Evolutionary conservation across 2,113 vertebrate species (phyloP), one percentile per base, ranked within the genome.

Genomic region (Passer domesticus): DNA sequence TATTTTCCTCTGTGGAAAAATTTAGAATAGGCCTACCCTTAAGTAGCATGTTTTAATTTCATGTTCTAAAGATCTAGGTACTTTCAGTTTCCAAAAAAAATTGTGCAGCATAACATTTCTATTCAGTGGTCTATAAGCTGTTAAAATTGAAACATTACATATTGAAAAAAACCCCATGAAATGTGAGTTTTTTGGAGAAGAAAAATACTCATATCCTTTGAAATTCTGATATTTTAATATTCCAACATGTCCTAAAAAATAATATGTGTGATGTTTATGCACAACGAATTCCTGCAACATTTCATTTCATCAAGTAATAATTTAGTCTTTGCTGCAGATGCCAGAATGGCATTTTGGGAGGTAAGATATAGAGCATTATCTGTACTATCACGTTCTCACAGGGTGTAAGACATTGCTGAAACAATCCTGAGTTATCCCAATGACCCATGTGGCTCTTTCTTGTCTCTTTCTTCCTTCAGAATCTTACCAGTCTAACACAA

Each of bases 311-410:
- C 33, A 69, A 64, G 72, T 39, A 91, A 50, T 30, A 75, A 56
- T 63, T 69, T 31, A 52, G 15, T 25, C 58, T 74, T 67, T 92
- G 22, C 15, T 63, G n/a, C n/a, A 75, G n/a, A 58, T 31, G 10
- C n/a, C 27, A 70, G 15, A 69, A 66, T 13, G 62, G 24, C 10
- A 78, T 22, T 78, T 87, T 66, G 52, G 44, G 64, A 69, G 37
- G 27, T 20, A 52, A 62, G 20, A 63, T 53, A 44, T 2, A 44
- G 15, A 72, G 10, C 0, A 0, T 19, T 75, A 41, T 41, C 15
- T 39, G 5, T 24, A 37, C 44, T 18, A 44, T 55, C 22, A 16
- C n/a, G 24, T 49, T 84, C 43, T 82, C 73, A 53, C 6, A 66
- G 44, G 3, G 9, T 74, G n/a, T 66, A 56, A 80, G 27, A 47